Percentiles rank a stretch among this genome's conserved stretches.
These are phyloP conservation scores for Plagiodera versicolora DNA, from an alignment of 2,888 invertebrate species.

Conservation along the genomic window DNA sequence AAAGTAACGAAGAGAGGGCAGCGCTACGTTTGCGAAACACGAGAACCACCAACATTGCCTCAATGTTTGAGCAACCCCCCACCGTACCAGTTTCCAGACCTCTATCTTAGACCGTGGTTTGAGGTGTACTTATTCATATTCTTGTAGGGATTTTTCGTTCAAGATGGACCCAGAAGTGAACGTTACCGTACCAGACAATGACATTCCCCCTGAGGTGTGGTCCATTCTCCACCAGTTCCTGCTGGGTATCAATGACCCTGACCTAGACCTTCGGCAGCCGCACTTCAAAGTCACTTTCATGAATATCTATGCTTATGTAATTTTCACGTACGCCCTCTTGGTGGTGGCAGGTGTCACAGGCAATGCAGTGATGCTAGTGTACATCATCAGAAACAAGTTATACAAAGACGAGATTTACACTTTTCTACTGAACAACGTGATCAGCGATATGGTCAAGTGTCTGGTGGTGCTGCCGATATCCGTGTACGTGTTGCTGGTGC, in stretches of 20 bases:
- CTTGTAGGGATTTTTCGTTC: neutral
- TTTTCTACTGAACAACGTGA: conserved; percentile 67
- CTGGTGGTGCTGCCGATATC: conserved; percentile 69
- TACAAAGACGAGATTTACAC: conserved; percentile 67
- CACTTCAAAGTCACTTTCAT: conserved; percentile 62
- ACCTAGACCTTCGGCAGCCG: conserved; percentile 61
- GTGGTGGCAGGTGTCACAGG: conserved; percentile 60
- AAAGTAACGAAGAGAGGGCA: too few relatives aligned
- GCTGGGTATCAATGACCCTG: conserved; percentile 41
- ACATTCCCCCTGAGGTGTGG: conserved; percentile 45
- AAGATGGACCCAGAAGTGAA: conserved; percentile 15
- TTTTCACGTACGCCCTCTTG: conserved; percentile 64
- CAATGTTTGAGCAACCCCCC: too few relatives aligned
- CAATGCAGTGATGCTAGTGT: conserved; percentile 63
- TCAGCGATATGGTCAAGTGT: conserved; percentile 69
- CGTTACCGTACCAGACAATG: conserved; percentile 25
- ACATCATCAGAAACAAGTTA: conserved; percentile 58
- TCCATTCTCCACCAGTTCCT: conserved; percentile 44
- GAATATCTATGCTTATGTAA: conserved; percentile 63
- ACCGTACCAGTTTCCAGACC: too few relatives aligned
- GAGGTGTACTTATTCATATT: too few relatives aligned
- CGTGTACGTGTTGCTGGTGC: conserved; percentile 66
- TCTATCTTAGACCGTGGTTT: too few relatives aligned
- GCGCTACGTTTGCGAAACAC: too few relatives aligned
- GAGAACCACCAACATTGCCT: too few relatives aligned